Evolutionary conservation across 2,888 invertebrate species (phyloP), one percentile per base, ranked within the genome.

Genomic region (Plebejus melissa): DNA sequence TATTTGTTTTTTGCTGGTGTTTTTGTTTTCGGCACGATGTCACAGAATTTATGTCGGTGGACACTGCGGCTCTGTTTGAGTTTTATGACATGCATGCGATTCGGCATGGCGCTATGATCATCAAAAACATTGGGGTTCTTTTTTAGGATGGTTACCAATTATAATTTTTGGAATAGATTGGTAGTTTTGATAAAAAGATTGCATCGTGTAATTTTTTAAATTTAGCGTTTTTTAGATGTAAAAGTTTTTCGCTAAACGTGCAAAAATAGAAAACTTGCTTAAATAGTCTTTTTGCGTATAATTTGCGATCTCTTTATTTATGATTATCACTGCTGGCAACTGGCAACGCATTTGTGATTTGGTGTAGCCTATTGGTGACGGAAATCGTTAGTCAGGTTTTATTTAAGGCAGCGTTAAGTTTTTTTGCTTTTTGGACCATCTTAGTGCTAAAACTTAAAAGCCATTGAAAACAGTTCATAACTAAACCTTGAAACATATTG

Each of bases 1-100:
- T 90, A 90, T 83, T 91, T 88, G 87, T 89, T 91, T 72, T 90
- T 86, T 84, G 80, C 84, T 78, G 80, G 78, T 82, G 86, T 89
- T 88, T 87, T 86, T 87, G 82, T 79, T 76, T 77, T 79, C 78
- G 77, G 78, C 74, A 75, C 70, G 71, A 81, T 84, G 83, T 83
- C 83, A 80, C 83, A 84, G 81, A 82, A 81, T 84, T 88, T 86
- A 83, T 85, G 79, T 82, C 82, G 83, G 85, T 81, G 82, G 84
- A 82, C 82, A 82, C 80, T 80, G 83, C 82, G 82, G 81, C 78
- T 76, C 77, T 79, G 77, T 82, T 84, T 83, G 80, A 80, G 81
- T 81, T 86, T 88, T 86, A 85, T 84, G 82, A 80, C 77, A 83
- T 83, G 81, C 82, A 83, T 83, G 81, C 82, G 81, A 82, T 82